phyloP scores from a whole-genome alignment of 2,797 vertebrate species.

The Argya squamiceps region DNA sequence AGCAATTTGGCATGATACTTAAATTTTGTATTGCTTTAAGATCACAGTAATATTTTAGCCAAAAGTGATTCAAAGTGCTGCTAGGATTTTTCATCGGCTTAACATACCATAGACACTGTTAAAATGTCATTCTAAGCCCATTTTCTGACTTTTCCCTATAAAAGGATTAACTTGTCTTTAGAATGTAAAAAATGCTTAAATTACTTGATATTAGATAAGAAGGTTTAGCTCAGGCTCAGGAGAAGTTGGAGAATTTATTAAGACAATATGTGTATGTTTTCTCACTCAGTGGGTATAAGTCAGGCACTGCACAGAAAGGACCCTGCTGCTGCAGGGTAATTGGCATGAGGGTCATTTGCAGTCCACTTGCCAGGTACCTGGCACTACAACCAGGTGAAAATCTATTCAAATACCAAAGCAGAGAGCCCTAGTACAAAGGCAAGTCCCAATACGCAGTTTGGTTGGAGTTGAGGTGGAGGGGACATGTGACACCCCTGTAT shows the following conservation, averaged over 20 bases:
- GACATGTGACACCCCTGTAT: neutral
- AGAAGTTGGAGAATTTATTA: slow-evolving; percentile 26
- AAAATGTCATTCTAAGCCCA: slow-evolving; percentile 64
- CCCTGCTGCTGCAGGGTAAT: neutral
- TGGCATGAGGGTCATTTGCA: neutral
- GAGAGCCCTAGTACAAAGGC: neutral
- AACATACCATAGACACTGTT: slow-evolving; percentile 55
- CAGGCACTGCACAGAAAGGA: neutral
- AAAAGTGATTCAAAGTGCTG: slow-evolving; percentile 30
- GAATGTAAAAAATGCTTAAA: slow-evolving; percentile 68
- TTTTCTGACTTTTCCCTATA: slow-evolving; percentile 49
- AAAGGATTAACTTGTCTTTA: slow-evolving; percentile 63
- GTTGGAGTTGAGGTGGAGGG: neutral
- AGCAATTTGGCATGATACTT: neutral
- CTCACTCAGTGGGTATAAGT: neutral
- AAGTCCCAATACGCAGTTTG: neutral
- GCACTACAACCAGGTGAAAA: neutral
- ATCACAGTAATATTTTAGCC: neutral
- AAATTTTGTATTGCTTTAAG: neutral
- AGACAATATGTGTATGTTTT: slow-evolving; percentile 2
- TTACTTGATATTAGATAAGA: slow-evolving; percentile 56
- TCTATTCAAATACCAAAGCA: neutral
- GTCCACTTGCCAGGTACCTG: neutral
- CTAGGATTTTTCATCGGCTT: slow-evolving; percentile 43
- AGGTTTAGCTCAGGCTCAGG: slow-evolving; percentile 40